These are phyloP conservation scores for Acrossocheilus fasciatus DNA, from an alignment of 2,797 vertebrate genomes.

Conservation along the genomic window DNA sequence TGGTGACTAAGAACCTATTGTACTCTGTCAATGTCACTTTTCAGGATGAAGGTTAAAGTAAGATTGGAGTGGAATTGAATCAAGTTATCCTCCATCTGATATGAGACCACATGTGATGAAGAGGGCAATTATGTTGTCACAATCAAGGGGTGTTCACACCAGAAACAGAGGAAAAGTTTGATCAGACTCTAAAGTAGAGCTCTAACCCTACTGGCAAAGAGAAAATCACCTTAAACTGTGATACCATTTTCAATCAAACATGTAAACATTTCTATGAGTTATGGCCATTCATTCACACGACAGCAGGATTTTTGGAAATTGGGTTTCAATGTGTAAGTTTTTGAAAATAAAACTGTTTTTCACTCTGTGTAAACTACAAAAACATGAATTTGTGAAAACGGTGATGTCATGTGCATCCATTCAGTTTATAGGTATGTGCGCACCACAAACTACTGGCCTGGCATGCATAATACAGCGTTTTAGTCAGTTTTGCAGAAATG, in stretches of 20 bases:
- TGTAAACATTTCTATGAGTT: background rate
- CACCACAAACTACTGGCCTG: no score
- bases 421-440: background rate
- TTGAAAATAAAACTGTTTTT: no score
- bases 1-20: background rate
- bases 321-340: no score
- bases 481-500: background rate
- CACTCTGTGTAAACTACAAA: no score
- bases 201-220: slow-evolving; percentile 1
- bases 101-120: background rate
- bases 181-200: background rate
- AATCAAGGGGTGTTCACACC: slow-evolving; percentile 6
- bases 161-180: slow-evolving; percentile 9
- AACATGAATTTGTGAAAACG: no score
- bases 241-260: background rate
- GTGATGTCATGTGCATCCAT: no score
- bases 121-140: slow-evolving; percentile 40
- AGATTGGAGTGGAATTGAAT: slow-evolving; percentile 18
- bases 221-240: background rate
- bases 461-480: background rate
- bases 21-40: background rate
- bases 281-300: background rate
- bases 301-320: no score
- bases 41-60: slow-evolving; percentile 1
- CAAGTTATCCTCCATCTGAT: slow-evolving; percentile 21